Percentiles rank a stretch among this genome's conserved stretches.
phyloP scores from a whole-genome alignment of 2,113 vertebrate species.

The Spermophilus dauricus region DNA sequence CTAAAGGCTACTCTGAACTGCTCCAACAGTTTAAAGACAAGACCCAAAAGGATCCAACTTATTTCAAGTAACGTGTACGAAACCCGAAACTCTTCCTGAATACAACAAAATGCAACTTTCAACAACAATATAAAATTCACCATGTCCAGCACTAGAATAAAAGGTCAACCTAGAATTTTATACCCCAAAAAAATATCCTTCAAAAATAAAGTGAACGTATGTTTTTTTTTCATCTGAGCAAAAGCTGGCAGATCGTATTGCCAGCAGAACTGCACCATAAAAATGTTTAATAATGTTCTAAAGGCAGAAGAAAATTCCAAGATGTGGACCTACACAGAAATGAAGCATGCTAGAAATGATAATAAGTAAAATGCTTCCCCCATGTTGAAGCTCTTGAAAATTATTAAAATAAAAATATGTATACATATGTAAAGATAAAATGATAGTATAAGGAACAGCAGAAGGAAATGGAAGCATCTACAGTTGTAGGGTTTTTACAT shows the following conservation, averaged over 20 bases:
- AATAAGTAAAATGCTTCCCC: not conserved
- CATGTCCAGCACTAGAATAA: not conserved
- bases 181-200: not conserved
- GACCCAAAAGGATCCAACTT: not conserved
- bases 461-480: not conserved
- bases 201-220: not conserved
- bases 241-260: not conserved
- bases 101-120: not conserved
- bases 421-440: not conserved
- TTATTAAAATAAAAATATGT: not conserved
- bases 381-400: not conserved
- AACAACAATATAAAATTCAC: not conserved
- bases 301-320: not conserved
- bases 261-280: not conserved
- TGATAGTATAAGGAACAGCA: not conserved
- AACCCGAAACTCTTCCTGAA: not conserved
- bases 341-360: not conserved
- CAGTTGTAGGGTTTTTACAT: not conserved
- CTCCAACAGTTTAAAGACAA: not conserved
- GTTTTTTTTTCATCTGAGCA: not conserved
- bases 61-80: not conserved
- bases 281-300: not conserved
- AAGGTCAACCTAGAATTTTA: not conserved
- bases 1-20: not conserved
- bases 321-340: not conserved